Evolutionary conservation across 2,888 invertebrate genomes (phyloP), one percentile per base, ranked within the genome.

Genomic region (Beris morrisii): DNA sequence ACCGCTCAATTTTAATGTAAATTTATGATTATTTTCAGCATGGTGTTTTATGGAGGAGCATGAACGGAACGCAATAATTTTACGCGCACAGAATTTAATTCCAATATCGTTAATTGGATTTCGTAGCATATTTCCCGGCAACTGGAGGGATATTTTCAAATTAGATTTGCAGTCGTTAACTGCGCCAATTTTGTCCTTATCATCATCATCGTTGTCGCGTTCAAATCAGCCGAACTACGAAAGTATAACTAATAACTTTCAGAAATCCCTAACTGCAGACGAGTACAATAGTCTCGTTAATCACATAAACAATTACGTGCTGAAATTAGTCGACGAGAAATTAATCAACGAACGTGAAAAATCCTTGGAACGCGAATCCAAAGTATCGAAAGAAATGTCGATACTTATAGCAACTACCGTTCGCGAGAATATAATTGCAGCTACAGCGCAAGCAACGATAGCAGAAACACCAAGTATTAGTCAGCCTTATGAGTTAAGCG

Each of bases 241-340:
- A 6, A 67, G 65, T 9, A 69, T 67, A 32, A 70, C 68, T 50
- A 65, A 69, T 7, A 70, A 66, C 45, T 71, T 80, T 56, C 71
- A 75, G 57, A 75, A 76, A 56, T 72, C 79, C 0, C 70, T 80
- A 13, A 75, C 75, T 12, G 63, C 75, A 1, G 77, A 77, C 63
- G 79, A 80, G 63, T 80, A 78, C 69, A 76, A 78, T 65, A 76
- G 77, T 69, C 76, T 80, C 66, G 69, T 80, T 31, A 76, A 77
- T 65, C 78, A 80, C 69, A 75, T 80, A 30, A 78, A 80, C 63
- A 75, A 69, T 59, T 80, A 81, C 67, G 76, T 81, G 68, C 75
- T 78, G 64, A 75, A 79, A 66, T 70, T 79, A 68, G 74, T 81
- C 30, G 75, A 78, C 44, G 67, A 76, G 28, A 78, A 78, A 70